phyloP scores from a whole-genome alignment of 2,797 vertebrate species.

The Petrocephalus schoutedeni region DNA sequence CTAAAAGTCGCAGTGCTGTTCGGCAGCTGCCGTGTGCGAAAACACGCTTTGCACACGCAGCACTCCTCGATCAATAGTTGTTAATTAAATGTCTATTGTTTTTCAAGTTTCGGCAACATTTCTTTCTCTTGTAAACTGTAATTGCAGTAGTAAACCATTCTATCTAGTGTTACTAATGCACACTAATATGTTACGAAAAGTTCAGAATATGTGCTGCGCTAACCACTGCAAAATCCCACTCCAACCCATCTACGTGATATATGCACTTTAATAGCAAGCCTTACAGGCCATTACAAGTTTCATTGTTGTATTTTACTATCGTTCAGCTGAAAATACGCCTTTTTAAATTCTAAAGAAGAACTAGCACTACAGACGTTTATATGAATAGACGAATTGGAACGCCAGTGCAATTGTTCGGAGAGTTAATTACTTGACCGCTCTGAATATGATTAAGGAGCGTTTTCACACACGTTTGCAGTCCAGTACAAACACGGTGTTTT shows the following conservation, averaged over 20 bases:
- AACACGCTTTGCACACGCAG: neutral
- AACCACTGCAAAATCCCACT: neutral
- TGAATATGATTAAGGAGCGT: neutral
- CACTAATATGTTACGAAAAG: neutral
- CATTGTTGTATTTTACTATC: neutral
- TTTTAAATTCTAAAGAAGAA: neutral
- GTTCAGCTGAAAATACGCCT: neutral
- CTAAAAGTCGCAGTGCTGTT: neutral
- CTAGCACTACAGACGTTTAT: neutral
- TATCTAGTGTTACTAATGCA: neutral
- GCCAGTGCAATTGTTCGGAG: neutral
- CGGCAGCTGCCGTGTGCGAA: too few species aligned
- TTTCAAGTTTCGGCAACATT: neutral
- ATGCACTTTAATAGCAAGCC: neutral
- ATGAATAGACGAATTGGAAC: neutral
- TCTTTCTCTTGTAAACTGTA: neutral
- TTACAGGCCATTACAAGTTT: neutral
- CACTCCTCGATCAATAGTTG: neutral
- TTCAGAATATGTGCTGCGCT: neutral
- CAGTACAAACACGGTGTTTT: conserved; percentile 16
- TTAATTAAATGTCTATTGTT: neutral
- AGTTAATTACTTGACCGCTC: neutral
- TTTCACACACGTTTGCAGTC: neutral
- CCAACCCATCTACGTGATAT: neutral
- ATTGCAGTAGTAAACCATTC: neutral